A percentile compares a stretch with the other conserved stretches of the same genome.
Conservation (phyloP, 1,140 invertebrate genomes). For the Hypsibius dujardini region DNA sequence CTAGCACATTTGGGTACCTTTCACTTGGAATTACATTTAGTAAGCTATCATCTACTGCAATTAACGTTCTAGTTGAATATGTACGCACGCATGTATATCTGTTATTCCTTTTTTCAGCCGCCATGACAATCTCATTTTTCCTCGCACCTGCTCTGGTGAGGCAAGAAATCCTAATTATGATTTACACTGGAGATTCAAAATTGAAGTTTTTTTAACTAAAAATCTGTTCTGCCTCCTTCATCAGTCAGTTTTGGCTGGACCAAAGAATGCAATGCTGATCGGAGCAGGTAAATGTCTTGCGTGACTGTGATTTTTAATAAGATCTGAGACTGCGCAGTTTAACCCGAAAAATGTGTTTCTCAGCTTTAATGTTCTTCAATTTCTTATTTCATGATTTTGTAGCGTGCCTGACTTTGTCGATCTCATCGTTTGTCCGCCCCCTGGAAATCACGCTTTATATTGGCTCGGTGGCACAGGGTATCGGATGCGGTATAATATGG, state of each 20-base stretch:
- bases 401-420: not conserved
- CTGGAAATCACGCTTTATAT: not conserved
- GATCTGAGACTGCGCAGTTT: too few species aligned
- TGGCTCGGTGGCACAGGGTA: not conserved
- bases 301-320: too few species aligned
- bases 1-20: not conserved
- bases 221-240: not conserved
- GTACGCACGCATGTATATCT: too few species aligned
- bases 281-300: constrained; percentile 8
- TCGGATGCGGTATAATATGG: not conserved
- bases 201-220: too few species aligned
- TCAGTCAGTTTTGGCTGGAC: not conserved
- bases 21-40: not conserved
- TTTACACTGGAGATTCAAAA: too few species aligned
- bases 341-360: too few species aligned
- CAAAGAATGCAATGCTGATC: not conserved
- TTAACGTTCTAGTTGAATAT: too few species aligned
- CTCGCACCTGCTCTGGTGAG: too few species aligned
- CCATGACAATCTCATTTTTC: not conserved
- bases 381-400: too few species aligned
- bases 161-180: too few species aligned
- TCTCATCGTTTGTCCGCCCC: not conserved
- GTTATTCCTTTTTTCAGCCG: not conserved
- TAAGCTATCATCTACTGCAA: too few species aligned
- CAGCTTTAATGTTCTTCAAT: too few species aligned